A percentile compares a stretch with the other conserved stretches of the same genome.
phyloP scores from a whole-genome alignment of 2,888 invertebrate genomes.

The Lamellibrachia columna region DNA sequence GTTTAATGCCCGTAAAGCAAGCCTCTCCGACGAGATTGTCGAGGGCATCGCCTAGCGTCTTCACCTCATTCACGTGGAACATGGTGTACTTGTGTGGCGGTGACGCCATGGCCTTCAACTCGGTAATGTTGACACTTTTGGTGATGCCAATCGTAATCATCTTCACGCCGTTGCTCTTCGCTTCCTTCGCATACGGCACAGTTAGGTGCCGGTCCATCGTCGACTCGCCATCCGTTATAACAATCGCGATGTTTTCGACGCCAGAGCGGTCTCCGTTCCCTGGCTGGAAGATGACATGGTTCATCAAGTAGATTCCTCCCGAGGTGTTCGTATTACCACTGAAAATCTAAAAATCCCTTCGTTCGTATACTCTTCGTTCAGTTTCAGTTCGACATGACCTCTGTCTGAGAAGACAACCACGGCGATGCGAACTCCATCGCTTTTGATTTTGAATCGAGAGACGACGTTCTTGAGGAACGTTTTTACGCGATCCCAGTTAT shows the following conservation, averaged over 20 bases:
- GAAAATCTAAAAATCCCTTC: neutral
- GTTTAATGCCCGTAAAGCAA: neutral
- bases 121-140: neutral
- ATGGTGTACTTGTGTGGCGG: constrained; percentile 27
- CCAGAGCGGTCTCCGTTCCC: too few species aligned
- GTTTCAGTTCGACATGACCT: constrained; percentile 18
- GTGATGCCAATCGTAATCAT: constrained; percentile 7
- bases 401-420: constrained; percentile 17
- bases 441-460: neutral
- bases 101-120: neutral
- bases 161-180: constrained; percentile 18
- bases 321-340: too few species aligned
- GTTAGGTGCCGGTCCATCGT: neutral
- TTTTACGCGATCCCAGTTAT: constrained; percentile 9
- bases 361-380: neutral
- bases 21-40: constrained; percentile 23
- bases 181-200: constrained; percentile 21
- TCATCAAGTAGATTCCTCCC: too few species aligned
- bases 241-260: constrained; percentile 18
- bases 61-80: constrained; percentile 28
- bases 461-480: constrained; percentile 25
- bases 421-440: neutral
- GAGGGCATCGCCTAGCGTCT: constrained; percentile 22
- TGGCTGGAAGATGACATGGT: too few species aligned
- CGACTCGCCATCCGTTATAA: constrained; percentile 18